phyloP scores from a whole-genome alignment of 2,113 vertebrate species.

The Opisthocomus hoazin region DNA sequence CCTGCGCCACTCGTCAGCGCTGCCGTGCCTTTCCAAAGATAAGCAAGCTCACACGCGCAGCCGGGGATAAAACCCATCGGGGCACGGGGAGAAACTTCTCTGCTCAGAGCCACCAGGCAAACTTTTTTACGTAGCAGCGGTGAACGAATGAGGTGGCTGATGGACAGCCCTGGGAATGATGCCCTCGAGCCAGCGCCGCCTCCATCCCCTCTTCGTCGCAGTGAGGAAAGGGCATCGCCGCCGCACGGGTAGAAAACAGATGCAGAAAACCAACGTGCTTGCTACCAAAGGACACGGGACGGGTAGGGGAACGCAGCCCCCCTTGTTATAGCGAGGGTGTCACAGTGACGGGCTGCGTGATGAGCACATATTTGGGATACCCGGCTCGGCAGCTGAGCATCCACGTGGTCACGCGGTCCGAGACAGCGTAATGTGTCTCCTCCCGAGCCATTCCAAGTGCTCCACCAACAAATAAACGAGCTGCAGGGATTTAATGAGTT shows the following conservation, averaged over 20 bases:
- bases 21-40: slow-evolving; percentile 10
- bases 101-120: not conserved
- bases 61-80: accelerated
- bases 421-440: not conserved
- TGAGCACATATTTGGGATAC: not conserved
- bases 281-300: not conserved
- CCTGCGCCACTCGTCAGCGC: not conserved
- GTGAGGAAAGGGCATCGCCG: accelerated
- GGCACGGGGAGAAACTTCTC: not conserved
- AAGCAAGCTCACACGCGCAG: not conserved
- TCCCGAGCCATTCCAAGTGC: not conserved
- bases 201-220: accelerated
- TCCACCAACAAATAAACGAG: not conserved
- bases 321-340: not conserved
- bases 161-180: not conserved
- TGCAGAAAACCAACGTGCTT: not conserved
- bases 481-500: not conserved
- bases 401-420: not conserved
- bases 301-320: not conserved
- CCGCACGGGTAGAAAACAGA: not conserved
- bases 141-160: not conserved
- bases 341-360: accelerated
- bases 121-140: not conserved
- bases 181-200: not conserved
- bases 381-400: not conserved